Conservation (phyloP, 2,113 vertebrate genomes). For the Archocentrus centrarchus region DNA sequence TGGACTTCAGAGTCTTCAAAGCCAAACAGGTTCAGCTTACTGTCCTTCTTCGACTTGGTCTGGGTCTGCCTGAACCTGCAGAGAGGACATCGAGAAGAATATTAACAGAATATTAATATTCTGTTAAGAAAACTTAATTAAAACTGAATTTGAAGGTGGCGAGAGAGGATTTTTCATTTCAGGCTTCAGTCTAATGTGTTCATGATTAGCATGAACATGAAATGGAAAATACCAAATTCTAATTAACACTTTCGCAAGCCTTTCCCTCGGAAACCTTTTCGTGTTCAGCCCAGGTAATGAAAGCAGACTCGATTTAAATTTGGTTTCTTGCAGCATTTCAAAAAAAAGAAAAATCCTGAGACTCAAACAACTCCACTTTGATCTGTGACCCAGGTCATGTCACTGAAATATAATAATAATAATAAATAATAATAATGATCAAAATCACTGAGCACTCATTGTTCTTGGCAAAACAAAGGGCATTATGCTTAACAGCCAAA, state of each 20-base stretch:
- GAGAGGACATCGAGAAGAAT: neutral
- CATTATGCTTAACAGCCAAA: neutral
- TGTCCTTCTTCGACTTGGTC: constrained; percentile 92
- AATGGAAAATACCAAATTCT: neutral
- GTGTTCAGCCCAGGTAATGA: neutral
- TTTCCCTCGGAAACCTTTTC: accelerated
- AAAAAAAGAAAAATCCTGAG: neutral
- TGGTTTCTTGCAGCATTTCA: neutral
- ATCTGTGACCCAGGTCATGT: neutral
- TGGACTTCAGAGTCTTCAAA: constrained; percentile 88
- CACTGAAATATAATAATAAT: neutral
- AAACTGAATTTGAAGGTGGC: neutral
- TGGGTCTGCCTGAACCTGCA: constrained; percentile 86
- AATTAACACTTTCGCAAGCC: neutral
- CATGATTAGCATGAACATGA: neutral
- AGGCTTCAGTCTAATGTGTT: neutral
- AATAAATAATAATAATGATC: too few species aligned
- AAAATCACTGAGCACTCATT: accelerated
- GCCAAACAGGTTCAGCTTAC: constrained; percentile 92
- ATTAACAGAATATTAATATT: neutral
- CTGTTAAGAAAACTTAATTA: neutral
- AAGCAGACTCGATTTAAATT: neutral
- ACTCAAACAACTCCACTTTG: neutral
- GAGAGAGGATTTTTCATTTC: too few species aligned
- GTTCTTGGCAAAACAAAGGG: neutral